Evolutionary conservation across 2,888 invertebrate species (phyloP).

Genomic region (Orthosia gracilis): DNA sequence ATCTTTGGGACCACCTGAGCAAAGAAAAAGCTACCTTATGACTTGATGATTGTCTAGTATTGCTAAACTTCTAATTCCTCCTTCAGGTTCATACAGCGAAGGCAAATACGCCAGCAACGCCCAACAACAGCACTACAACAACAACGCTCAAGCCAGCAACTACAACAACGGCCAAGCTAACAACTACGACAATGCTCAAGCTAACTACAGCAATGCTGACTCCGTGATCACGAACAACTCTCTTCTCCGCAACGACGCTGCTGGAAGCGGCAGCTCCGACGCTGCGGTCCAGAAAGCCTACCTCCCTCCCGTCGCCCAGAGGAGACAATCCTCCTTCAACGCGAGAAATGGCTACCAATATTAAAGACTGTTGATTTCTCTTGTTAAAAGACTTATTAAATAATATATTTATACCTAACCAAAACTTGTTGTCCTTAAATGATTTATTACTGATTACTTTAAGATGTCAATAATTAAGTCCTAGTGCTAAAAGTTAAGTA

Average conservation of each 20-base stretch:
- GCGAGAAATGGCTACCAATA: constrained; percentile 76
- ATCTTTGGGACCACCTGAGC: constrained; percentile 15
- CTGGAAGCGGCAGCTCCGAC: constrained; percentile 8
- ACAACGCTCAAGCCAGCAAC: neutral
- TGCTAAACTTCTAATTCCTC: neutral
- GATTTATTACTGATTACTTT: neutral
- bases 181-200: too few relatives aligned
- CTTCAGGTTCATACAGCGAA: constrained; percentile 82
- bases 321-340: constrained; percentile 42
- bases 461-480: neutral
- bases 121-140: constrained; percentile 49
- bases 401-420: constrained; percentile 43
- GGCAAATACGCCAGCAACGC: constrained; percentile 74
- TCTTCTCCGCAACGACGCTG: constrained; percentile 10
- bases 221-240: constrained; percentile 75
- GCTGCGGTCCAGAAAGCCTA: constrained; percentile 72
- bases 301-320: constrained; percentile 74
- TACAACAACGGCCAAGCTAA: too few relatives aligned
- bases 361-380: constrained; percentile 58
- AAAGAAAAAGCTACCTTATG: too few relatives aligned
- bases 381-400: constrained; percentile 26
- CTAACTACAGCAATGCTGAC: constrained; percentile 65
- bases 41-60: too few relatives aligned
- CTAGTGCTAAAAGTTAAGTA: too few relatives aligned
- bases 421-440: neutral